Percentiles rank a stretch among this genome's conserved stretches.
Conservation (phyloP, 2,113 vertebrate genomes). For the Garra rufa region DNA sequence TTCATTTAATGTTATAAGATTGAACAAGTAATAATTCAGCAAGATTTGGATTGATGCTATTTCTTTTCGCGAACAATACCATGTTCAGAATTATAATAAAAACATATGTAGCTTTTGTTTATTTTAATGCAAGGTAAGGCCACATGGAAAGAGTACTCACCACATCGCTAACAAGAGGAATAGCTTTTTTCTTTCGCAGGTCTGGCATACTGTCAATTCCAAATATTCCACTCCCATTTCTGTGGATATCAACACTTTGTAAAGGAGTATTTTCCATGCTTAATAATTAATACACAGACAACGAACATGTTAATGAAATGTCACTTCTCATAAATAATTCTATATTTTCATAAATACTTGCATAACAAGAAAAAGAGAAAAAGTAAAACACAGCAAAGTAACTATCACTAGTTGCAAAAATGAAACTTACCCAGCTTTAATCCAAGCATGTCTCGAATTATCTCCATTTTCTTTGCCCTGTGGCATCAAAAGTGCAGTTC, state of each 20-base stretch:
- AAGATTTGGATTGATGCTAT: neutral
- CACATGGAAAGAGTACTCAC: slow-evolving; percentile 76
- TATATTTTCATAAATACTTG: neutral
- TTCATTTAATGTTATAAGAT: neutral
- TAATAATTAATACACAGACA: slow-evolving; percentile 11
- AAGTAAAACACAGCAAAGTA: neutral
- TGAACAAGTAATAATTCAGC: neutral
- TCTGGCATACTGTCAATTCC: slow-evolving; percentile 99
- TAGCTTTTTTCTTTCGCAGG: slow-evolving; percentile 93
- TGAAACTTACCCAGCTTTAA: slow-evolving; percentile 87
- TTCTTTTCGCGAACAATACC: neutral
- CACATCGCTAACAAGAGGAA: slow-evolving; percentile 96
- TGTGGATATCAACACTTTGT: slow-evolving; percentile 60
- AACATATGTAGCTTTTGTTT: neutral
- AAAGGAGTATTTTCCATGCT: neutral
- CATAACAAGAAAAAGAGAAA: neutral
- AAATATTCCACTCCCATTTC: slow-evolving; percentile 90
- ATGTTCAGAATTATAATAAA: neutral
- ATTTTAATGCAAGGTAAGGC: neutral
- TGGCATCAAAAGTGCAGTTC: slow-evolving; percentile 47
- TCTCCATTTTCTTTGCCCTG: slow-evolving; percentile 81
- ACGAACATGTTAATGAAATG: neutral
- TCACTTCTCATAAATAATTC: neutral
- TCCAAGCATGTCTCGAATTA: slow-evolving; percentile 83
- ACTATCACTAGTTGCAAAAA: neutral